Evolutionary conservation across 2,797 vertebrate genomes (phyloP).

Genomic region (Schizopygopsis malacanthus): DNA sequence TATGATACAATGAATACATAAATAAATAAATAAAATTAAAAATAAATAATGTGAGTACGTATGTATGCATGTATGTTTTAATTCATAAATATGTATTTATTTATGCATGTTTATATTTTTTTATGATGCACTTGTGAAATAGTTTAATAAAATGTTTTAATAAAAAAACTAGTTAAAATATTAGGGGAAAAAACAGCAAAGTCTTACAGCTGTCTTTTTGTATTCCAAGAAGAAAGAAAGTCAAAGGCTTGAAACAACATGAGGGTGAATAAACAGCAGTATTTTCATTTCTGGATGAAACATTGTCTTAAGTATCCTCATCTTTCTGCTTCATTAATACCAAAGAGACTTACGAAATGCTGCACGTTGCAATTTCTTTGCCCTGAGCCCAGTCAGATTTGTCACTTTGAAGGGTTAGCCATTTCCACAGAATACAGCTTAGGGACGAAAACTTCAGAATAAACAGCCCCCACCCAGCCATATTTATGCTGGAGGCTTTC

Average conservation of each 20-base stretch:
- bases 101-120: no score
- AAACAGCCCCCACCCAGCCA: constrained; percentile 4
- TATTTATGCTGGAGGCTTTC: background rate
- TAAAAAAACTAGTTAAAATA: no score
- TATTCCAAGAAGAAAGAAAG: background rate
- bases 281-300: background rate
- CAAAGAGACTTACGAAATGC: background rate
- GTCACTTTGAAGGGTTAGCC: background rate
- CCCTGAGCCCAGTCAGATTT: background rate
- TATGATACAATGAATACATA: background rate
- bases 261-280: background rate
- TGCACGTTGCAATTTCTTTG: background rate
- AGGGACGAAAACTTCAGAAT: constrained; percentile 12
- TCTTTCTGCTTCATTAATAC: background rate
- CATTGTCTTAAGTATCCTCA: background rate
- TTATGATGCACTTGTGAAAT: no score
- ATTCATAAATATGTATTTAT: no score
- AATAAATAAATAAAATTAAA: no score
- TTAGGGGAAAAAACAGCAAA: background rate
- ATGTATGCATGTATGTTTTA: no score
- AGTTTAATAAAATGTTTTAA: background rate
- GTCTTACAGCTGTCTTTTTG: background rate
- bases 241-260: background rate
- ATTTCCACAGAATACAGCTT: background rate
- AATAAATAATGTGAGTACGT: no score